A percentile compares a stretch with the other conserved stretches of the same genome.
These are phyloP conservation scores for Prunella himalayana DNA, from an alignment of 2,113 vertebrate species.

Conservation along the genomic window DNA sequence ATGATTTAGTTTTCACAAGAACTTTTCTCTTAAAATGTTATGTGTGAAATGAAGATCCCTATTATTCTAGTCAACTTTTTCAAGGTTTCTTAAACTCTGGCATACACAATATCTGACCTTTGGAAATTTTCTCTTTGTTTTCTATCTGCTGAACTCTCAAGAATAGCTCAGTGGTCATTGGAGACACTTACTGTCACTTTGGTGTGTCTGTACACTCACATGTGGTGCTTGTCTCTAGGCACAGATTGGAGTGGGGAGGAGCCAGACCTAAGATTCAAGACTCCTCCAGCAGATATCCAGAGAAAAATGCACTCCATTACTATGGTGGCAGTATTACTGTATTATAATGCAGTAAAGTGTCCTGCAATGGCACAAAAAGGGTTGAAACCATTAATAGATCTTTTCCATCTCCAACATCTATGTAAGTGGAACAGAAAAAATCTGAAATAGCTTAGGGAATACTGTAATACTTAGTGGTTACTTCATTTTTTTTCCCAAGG, in stretches of 20 bases:
- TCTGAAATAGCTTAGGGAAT: background rate
- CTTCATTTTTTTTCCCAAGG: background rate
- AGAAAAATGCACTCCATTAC: background rate
- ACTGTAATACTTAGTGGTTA: background rate
- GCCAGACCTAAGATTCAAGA: background rate
- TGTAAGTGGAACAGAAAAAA: background rate
- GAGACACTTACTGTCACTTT: background rate
- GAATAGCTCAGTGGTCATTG: background rate
- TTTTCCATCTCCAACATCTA: background rate
- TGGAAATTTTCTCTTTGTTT: background rate
- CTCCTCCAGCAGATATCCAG: background rate
- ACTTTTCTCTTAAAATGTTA: background rate
- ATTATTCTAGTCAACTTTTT: background rate
- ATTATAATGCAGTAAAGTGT: background rate
- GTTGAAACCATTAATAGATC: background rate
- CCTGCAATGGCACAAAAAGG: background rate
- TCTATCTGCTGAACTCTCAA: background rate
- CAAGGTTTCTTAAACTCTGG: background rate
- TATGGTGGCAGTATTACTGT: background rate
- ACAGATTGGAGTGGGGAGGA: background rate
- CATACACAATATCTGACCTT: background rate
- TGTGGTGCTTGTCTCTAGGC: background rate
- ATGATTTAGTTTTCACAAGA: rapidly evolving
- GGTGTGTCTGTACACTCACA: background rate
- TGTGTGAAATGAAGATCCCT: background rate